Conservation (phyloP, 1,140 invertebrate genomes). For the Aphelenchoides fujianensis region DNA sequence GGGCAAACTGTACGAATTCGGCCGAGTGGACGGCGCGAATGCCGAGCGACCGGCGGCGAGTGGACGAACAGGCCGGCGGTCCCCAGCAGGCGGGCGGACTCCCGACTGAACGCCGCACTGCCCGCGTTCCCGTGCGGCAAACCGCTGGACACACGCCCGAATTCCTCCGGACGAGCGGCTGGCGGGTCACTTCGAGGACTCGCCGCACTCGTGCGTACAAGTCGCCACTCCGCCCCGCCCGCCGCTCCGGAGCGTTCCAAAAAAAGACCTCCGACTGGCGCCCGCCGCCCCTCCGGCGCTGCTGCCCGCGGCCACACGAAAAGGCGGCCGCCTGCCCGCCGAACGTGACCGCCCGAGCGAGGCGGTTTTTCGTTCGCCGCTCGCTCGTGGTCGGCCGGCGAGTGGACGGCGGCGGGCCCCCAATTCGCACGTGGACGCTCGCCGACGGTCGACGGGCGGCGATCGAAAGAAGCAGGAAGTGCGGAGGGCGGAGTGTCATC, state of each 20-base stretch:
- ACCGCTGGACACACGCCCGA: too few species aligned
- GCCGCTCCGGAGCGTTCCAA: background rate
- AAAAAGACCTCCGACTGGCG: background rate
- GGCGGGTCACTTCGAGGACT: too few species aligned
- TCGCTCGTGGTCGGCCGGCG: background rate
- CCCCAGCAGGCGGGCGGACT: background rate
- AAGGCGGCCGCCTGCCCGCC: background rate
- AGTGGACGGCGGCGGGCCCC: constrained; percentile 3
- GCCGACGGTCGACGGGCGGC: too few species aligned
- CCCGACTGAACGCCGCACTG: background rate
- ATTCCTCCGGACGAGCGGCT: too few species aligned
- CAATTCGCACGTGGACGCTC: too few species aligned
- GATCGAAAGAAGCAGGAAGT: too few species aligned
- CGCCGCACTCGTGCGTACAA: too few species aligned
- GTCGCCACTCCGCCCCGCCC: background rate
- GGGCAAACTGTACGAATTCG: background rate
- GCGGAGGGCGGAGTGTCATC: too few species aligned
- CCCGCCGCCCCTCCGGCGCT: too few species aligned
- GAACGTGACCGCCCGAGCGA: background rate
- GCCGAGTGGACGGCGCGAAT: background rate
- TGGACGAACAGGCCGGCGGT: background rate
- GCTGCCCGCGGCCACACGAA: too few species aligned
- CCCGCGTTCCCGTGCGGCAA: too few species aligned
- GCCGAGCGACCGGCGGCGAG: background rate
- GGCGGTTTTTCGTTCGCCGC: background rate